Evolutionary conservation across 2,797 vertebrate genomes (phyloP).

Genomic region (Sarcoramphus papa): DNA sequence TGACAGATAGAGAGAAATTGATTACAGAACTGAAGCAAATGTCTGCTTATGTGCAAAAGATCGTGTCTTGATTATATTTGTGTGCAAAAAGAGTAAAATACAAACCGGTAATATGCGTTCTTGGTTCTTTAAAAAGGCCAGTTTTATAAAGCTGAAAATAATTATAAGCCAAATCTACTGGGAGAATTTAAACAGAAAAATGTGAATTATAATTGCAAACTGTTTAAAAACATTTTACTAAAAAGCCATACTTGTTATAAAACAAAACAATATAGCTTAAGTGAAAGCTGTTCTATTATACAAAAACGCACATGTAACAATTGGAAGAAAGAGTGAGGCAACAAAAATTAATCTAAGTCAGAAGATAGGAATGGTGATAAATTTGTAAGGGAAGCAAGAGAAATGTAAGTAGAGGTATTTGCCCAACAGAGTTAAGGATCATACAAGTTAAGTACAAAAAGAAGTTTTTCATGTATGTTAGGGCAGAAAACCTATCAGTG

Average conservation of each 20-base stretch:
- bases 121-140: background rate
- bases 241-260: slow-evolving; percentile 4
- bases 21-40: slow-evolving; percentile 16
- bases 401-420: background rate
- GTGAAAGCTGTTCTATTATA: slow-evolving; percentile 14
- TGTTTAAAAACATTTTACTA: slow-evolving; percentile 29
- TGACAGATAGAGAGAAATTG: background rate
- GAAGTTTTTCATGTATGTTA: background rate
- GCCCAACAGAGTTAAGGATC: background rate
- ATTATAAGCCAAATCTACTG: slow-evolving; percentile 42
- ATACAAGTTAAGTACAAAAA: background rate
- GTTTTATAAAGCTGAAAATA: slow-evolving; percentile 48
- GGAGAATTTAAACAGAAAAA: slow-evolving; percentile 52
- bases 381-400: background rate
- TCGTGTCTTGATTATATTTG: background rate
- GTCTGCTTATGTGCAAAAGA: background rate
- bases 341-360: slow-evolving; percentile 30
- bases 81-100: slow-evolving; percentile 9
- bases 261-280: slow-evolving; percentile 18
- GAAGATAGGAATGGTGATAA: slow-evolving; percentile 5
- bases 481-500: background rate
- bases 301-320: background rate
- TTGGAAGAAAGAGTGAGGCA: background rate
- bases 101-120: background rate
- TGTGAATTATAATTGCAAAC: slow-evolving; percentile 42